phyloP scores from a whole-genome alignment of 2,888 invertebrate genomes.

The Clivina fossor region DNA sequence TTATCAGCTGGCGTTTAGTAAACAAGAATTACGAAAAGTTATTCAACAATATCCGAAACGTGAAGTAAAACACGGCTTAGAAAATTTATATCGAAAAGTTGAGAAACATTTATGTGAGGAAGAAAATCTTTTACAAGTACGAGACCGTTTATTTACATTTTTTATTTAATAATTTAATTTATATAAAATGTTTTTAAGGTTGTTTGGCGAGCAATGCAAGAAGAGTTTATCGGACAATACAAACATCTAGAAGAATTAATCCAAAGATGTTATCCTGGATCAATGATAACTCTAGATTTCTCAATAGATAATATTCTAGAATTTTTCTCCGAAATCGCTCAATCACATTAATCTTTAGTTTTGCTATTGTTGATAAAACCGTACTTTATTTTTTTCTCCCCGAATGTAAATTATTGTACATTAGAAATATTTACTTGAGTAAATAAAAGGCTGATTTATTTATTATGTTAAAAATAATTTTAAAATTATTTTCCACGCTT shows the following conservation, averaged over 20 bases:
- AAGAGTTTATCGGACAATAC: constrained; percentile 97
- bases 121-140: constrained; percentile 81
- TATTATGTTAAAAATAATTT: too few relatives aligned
- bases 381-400: too few relatives aligned
- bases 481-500: too few relatives aligned
- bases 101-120: constrained; percentile 97
- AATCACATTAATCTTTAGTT: constrained; percentile 72
- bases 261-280: constrained; percentile 93
- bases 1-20: constrained; percentile 95
- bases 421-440: too few relatives aligned
- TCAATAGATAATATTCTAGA: constrained; percentile 92
- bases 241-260: constrained; percentile 90
- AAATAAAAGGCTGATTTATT: too few relatives aligned
- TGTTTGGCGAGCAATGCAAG: constrained; percentile 99
- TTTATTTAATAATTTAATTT: constrained; percentile 19
- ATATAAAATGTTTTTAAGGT: constrained; percentile 61
- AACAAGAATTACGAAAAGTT: constrained; percentile 92
- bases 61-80: constrained; percentile 88
- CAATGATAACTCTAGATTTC: constrained; percentile 91
- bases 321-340: constrained; percentile 98
- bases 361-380: neutral
- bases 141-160: neutral
- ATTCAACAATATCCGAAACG: constrained; percentile 92
- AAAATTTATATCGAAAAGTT: constrained; percentile 91
- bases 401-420: too few relatives aligned